Evolutionary conservation across 1,140 invertebrate genomes (phyloP).

Genomic region (Aethina tumida): DNA sequence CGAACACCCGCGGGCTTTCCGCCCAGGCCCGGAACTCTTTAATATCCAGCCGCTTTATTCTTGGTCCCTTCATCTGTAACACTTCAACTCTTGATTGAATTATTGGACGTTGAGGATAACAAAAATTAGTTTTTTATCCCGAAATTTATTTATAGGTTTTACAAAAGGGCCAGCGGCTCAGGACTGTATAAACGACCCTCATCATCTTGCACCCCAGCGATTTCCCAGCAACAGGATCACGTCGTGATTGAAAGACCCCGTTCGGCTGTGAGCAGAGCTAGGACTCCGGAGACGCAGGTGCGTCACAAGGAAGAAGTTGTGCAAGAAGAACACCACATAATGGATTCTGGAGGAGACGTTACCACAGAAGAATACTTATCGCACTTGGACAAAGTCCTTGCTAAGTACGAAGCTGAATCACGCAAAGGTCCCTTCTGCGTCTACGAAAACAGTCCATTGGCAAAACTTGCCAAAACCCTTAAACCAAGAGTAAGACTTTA

Average conservation of each 20-base stretch:
- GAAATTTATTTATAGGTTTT: too few species aligned
- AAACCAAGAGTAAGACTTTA: slow-evolving; percentile 15
- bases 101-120: too few species aligned
- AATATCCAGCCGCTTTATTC: too few species aligned
- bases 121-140: too few species aligned
- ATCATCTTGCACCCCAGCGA: too few species aligned
- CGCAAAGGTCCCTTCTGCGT: background rate
- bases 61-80: too few species aligned
- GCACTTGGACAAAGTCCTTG: slow-evolving; percentile 9
- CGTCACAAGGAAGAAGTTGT: background rate
- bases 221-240: too few species aligned
- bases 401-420: slow-evolving; percentile 11
- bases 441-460: background rate
- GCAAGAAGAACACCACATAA: slow-evolving; percentile 9
- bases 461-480: slow-evolving; percentile 15
- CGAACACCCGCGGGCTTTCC: too few species aligned
- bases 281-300: background rate
- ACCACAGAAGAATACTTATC: slow-evolving; percentile 5
- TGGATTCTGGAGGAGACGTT: slow-evolving; percentile 17
- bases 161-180: too few species aligned
- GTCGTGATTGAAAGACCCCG: background rate
- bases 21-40: too few species aligned
- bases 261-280: background rate
- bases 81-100: too few species aligned
- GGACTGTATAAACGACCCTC: too few species aligned